A percentile compares a stretch with the other conserved stretches of the same genome.
These are phyloP conservation scores for Atrichornis clamosus DNA, from an alignment of 2,113 vertebrate species.

Conservation along the genomic window DNA sequence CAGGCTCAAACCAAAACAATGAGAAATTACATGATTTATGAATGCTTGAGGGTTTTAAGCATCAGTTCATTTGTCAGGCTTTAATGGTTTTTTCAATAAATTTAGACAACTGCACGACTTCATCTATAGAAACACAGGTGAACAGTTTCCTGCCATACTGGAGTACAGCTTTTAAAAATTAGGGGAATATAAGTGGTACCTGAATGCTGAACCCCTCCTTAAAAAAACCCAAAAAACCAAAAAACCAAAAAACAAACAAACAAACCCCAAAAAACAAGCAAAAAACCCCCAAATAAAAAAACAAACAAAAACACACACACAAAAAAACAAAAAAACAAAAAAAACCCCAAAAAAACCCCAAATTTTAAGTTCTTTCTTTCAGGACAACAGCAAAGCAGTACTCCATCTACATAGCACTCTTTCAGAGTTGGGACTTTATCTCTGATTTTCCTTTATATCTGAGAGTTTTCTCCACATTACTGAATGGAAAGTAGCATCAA, in stretches of 20 bases:
- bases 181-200: neutral
- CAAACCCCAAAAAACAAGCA: too few species aligned
- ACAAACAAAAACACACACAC: too few species aligned
- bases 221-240: neutral
- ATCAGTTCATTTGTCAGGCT: neutral
- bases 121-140: neutral
- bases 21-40: neutral
- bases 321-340: too few species aligned
- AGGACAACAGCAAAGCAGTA: neutral
- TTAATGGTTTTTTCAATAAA: neutral
- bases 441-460: neutral
- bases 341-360: too few species aligned
- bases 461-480: neutral
- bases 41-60: neutral
- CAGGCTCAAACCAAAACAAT: too few species aligned
- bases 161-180: neutral
- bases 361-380: neutral
- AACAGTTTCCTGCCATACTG: neutral
- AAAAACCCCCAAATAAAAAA: too few species aligned
- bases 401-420: neutral
- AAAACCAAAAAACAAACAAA: too few species aligned
- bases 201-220: neutral
- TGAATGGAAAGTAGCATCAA: neutral
- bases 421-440: neutral
- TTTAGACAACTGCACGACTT: neutral